phyloP scores from a whole-genome alignment of 2,113 vertebrate genomes.

The Nyctibius bracteatus region DNA sequence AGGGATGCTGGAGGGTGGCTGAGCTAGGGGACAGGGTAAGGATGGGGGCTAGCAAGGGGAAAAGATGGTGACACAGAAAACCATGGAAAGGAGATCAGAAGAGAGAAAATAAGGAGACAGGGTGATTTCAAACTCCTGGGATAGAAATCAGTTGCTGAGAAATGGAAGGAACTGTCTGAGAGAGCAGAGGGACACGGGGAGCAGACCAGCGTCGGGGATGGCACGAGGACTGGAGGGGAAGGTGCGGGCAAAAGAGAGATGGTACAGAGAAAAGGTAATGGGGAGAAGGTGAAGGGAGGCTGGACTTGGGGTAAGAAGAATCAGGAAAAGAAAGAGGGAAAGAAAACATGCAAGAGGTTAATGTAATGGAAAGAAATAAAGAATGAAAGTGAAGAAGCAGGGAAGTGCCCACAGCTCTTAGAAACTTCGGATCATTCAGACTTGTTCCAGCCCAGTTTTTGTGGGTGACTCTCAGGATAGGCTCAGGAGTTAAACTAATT shows the following conservation, averaged over 20 bases:
- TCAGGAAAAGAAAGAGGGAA: background rate
- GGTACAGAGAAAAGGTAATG: background rate
- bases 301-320: background rate
- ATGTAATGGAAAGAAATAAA: background rate
- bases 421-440: background rate
- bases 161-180: background rate
- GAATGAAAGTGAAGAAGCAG: background rate
- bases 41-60: background rate
- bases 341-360: background rate
- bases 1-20: background rate
- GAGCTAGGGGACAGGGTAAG: background rate
- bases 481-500: background rate
- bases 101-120: background rate
- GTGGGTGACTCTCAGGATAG: background rate
- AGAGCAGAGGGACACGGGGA: background rate
- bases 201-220: fast-evolving
- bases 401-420: background rate
- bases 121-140: background rate
- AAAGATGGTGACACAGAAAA: background rate
- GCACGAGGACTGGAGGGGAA: background rate
- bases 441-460: background rate
- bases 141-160: background rate
- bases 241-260: background rate
- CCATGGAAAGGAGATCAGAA: background rate
- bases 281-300: background rate